Evolutionary conservation across 1,140 invertebrate species (phyloP).

Genomic region (Trichonephila clavata): DNA sequence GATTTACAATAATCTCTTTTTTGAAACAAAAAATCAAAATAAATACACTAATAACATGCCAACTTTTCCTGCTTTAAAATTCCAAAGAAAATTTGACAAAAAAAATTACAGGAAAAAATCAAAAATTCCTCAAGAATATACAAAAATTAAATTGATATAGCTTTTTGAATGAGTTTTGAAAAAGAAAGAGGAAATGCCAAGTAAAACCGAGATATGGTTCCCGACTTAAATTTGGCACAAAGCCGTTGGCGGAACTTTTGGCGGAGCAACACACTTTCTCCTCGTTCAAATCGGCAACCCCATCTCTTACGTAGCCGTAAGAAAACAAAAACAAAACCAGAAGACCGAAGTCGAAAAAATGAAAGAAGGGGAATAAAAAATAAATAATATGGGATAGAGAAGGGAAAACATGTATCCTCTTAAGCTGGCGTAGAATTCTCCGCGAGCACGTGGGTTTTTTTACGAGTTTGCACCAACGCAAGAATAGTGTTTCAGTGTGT

Average conservation of each 20-base stretch:
- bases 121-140: too few relatives aligned
- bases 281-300: conserved; percentile 28
- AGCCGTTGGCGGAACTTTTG: neutral
- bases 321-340: conserved; percentile 62
- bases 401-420: conserved; percentile 62
- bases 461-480: conserved; percentile 51
- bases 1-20: too few relatives aligned
- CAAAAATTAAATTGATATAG: too few relatives aligned
- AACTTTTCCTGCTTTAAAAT: too few relatives aligned
- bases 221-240: neutral
- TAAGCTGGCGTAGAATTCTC: conserved; percentile 21
- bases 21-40: too few relatives aligned
- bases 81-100: too few relatives aligned
- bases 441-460: conserved; percentile 61
- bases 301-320: neutral
- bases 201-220: neutral
- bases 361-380: conserved; percentile 9
- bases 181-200: too few relatives aligned
- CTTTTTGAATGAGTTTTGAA: too few relatives aligned
- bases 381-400: neutral
- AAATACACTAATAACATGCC: too few relatives aligned
- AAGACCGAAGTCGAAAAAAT: conserved; percentile 38
- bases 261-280: too few relatives aligned
- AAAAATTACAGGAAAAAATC: too few relatives aligned
- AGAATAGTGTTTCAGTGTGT: conserved; percentile 48